Conservation (phyloP, 2,888 invertebrate genomes). For the Apoda limacodes region DNA sequence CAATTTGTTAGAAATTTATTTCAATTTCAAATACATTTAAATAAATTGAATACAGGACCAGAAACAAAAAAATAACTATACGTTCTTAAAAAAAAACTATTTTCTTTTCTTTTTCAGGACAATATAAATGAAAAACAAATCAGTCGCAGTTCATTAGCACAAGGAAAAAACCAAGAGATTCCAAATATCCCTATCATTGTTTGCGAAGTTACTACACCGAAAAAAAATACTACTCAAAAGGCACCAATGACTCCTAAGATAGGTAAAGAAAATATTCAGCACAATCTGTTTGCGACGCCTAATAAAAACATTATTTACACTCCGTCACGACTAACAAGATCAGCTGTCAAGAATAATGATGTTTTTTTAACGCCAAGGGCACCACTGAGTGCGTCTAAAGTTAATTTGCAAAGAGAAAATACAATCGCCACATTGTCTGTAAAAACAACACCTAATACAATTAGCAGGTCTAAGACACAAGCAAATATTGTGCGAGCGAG, state of each 20-base stretch:
- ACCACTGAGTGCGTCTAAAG: slow-evolving; percentile 46
- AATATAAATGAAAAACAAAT: slow-evolving; percentile 59
- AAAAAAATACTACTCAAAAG: slow-evolving; percentile 39
- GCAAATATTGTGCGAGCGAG: slow-evolving; percentile 42
- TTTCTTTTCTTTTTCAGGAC: slow-evolving; percentile 42
- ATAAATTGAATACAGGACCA: too few relatives aligned
- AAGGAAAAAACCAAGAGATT: slow-evolving; percentile 26
- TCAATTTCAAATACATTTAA: too few relatives aligned
- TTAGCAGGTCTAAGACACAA: slow-evolving; percentile 52
- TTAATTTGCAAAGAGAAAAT: slow-evolving; percentile 42
- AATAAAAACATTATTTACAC: slow-evolving; percentile 40
- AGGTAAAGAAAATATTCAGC: slow-evolving; percentile 50
- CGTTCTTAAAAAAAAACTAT: too few relatives aligned
- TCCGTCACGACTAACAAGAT: slow-evolving; percentile 48
- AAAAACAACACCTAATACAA: slow-evolving; percentile 41
- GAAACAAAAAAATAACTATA: too few relatives aligned
- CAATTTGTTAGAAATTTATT: too few relatives aligned
- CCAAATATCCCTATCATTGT: slow-evolving; percentile 24
- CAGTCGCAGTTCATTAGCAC: slow-evolving; percentile 65
- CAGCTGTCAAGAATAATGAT: slow-evolving; percentile 46
- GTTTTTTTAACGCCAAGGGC: slow-evolving; percentile 55
- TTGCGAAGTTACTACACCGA: slow-evolving; percentile 26
- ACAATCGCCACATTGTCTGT: slow-evolving; percentile 29
- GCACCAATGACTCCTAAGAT: slow-evolving; percentile 42
- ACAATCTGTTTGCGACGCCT: slow-evolving; percentile 31